Evolutionary conservation across 2,888 invertebrate genomes (phyloP).

Genomic region (Melanophora roralis): DNA sequence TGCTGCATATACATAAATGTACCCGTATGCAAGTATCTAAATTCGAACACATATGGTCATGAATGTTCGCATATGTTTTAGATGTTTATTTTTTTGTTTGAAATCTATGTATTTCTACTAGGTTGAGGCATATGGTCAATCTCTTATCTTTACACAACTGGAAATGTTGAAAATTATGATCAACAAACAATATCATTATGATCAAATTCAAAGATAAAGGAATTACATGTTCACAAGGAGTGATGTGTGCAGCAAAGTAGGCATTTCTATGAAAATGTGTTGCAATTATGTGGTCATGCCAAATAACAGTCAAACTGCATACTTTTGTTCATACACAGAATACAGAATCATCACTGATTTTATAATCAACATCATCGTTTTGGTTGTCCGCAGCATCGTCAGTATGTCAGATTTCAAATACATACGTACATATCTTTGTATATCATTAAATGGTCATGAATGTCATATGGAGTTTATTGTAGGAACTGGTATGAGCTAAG

Average conservation of each 20-base stretch:
- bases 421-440: conserved; percentile 54
- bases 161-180: conserved; percentile 16
- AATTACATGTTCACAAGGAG: conserved; percentile 44
- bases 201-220: conserved; percentile 22
- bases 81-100: neutral
- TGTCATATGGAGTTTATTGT: conserved; percentile 50
- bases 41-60: neutral
- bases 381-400: conserved; percentile 2
- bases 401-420: conserved; percentile 48
- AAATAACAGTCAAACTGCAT: conserved; percentile 23
- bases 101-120: neutral
- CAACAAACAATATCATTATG: conserved; percentile 26
- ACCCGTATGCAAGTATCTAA: conserved; percentile 21
- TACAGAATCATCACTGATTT: conserved; percentile 1
- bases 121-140: conserved; percentile 49
- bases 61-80: neutral
- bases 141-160: conserved; percentile 1
- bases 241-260: neutral
- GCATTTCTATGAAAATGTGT: neutral
- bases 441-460: conserved; percentile 61
- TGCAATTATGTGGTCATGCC: conserved; percentile 23
- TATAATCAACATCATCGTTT: neutral
- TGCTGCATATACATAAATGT: conserved; percentile 12
- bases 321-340: conserved; percentile 24
- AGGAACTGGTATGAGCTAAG: neutral